Evolutionary conservation across 37 sponge, comb jelly and placozoan species (phyloP).

Genomic region (Cladorhizidae sp.): DNA sequence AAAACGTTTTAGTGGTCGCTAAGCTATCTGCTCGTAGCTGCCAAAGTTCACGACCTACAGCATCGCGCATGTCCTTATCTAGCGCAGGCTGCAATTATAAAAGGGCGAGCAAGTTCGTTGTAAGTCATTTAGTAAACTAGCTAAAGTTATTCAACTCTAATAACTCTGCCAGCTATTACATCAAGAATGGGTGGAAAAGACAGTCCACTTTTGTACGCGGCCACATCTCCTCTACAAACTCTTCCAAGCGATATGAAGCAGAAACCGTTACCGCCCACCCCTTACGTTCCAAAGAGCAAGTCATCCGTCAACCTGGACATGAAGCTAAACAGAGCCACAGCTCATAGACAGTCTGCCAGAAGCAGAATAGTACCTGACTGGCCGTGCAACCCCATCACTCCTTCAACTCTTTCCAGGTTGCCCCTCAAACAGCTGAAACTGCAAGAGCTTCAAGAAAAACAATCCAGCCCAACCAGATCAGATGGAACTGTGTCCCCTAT

Average conservation of each 20-base stretch:
- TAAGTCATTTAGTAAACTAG: too few species aligned
- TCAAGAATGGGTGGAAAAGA: constrained; percentile 64
- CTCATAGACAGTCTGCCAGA: not conserved
- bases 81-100: too few species aligned
- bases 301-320: constrained; percentile 22
- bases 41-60: too few species aligned
- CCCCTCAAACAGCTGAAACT: not conserved
- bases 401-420: not conserved
- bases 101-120: too few species aligned
- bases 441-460: too few species aligned
- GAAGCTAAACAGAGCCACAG: not conserved
- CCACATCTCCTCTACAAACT: constrained; percentile 13
- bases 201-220: constrained; percentile 35
- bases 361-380: not conserved
- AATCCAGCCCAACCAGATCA: not conserved
- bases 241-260: not conserved
- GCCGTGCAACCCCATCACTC: not conserved
- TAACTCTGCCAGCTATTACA: too few species aligned
- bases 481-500: constrained; percentile 38
- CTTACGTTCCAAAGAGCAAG: constrained; percentile 33
- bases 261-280: not conserved
- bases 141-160: too few species aligned
- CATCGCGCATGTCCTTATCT: too few species aligned
- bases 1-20: too few species aligned
- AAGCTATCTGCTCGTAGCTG: too few species aligned